These are phyloP conservation scores for Cyaniris semiargus DNA, from an alignment of 2,888 invertebrate species.

Conservation along the genomic window DNA sequence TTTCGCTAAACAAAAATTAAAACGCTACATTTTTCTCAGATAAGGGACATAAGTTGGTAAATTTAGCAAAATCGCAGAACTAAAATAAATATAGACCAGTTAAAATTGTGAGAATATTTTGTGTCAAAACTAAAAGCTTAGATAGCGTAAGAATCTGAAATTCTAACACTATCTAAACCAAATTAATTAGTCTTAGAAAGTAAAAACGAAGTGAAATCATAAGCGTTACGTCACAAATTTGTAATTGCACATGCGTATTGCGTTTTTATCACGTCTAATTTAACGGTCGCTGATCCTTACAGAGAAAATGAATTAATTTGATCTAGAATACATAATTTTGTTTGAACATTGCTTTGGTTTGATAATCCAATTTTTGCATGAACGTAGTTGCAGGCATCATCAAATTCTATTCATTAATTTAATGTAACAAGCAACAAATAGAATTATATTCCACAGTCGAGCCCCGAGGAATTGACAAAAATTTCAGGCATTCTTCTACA, in stretches of 20 bases:
- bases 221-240: slow-evolving; percentile 36
- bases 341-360: neutral
- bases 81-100: neutral
- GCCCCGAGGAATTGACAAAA: neutral
- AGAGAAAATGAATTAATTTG: slow-evolving; percentile 54
- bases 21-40: neutral
- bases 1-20: too few species aligned
- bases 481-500: neutral
- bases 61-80: neutral
- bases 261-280: slow-evolving; percentile 47
- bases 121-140: neutral
- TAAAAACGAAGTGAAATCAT: neutral
- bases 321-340: neutral
- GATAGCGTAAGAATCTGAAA: neutral
- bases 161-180: neutral
- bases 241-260: slow-evolving; percentile 43
- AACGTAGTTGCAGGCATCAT: neutral
- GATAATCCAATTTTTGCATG: neutral
- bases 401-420: neutral
- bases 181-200: neutral
- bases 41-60: neutral
- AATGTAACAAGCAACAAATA: neutral
- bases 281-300: slow-evolving; percentile 54
- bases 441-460: neutral
- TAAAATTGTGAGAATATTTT: neutral